phyloP scores from a whole-genome alignment of 2,888 invertebrate genomes.

The Caradrina clavipalpis region DNA sequence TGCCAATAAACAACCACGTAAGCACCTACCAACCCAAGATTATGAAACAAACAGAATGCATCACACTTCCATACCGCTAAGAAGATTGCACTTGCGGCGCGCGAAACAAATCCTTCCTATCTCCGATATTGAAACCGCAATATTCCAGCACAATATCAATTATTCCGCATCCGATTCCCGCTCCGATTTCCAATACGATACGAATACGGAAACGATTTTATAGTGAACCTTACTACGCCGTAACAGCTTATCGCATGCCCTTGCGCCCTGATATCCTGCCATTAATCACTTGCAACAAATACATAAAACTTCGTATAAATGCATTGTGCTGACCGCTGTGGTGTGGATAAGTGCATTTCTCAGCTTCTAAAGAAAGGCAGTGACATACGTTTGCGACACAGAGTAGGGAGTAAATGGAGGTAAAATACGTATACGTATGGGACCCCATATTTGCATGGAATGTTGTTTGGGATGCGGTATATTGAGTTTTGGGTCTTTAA shows the following conservation, averaged over 20 bases:
- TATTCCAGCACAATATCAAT: conserved; percentile 44
- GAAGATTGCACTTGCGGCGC: conserved; percentile 31
- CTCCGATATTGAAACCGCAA: conserved; percentile 52
- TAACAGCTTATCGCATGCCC: conserved; percentile 38
- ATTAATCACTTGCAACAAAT: conserved; percentile 38
- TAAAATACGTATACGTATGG: neutral
- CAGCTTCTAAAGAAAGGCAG: conserved; percentile 18
- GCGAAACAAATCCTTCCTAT: conserved; percentile 15
- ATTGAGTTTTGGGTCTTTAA: too few species aligned
- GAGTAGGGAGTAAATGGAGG: conserved; percentile 29
- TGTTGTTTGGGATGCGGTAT: neutral
- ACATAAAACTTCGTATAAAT: conserved; percentile 18
- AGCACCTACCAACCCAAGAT: conserved; percentile 24
- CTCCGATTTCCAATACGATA: conserved; percentile 38
- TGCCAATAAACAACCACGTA: neutral
- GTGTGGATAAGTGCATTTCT: conserved; percentile 37
- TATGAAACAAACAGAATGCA: conserved; percentile 22
- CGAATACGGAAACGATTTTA: conserved; percentile 44
- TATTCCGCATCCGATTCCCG: conserved; percentile 49
- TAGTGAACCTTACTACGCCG: conserved; percentile 17
- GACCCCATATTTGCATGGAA: too few species aligned
- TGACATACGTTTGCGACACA: conserved; percentile 8
- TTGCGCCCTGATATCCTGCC: conserved; percentile 41
- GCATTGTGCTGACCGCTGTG: conserved; percentile 29
- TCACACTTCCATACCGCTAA: conserved; percentile 14